Conservation (phyloP, 2,113 vertebrate species). For the Paedocypris sp. region DNA sequence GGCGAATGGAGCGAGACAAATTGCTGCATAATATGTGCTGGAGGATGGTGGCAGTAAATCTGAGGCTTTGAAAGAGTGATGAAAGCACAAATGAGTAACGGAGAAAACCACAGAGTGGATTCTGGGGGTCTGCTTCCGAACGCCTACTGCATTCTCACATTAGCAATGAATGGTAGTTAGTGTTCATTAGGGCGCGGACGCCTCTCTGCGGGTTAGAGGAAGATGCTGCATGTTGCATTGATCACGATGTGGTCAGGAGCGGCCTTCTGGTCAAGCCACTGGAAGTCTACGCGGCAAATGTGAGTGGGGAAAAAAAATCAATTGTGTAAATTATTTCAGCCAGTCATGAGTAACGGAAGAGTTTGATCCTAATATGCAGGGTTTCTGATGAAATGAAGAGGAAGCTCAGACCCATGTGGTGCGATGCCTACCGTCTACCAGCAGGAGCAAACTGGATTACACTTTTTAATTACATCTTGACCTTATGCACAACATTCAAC, state of each 20-base stretch:
- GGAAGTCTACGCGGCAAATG: neutral
- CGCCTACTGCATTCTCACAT: neutral
- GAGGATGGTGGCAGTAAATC: conserved; percentile 11
- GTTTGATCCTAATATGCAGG: too few species aligned
- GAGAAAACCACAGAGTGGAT: neutral
- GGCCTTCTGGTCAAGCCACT: neutral
- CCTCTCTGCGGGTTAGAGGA: neutral
- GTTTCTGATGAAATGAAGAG: too few species aligned
- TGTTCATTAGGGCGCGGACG: conserved; percentile 6
- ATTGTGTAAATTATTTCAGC: neutral
- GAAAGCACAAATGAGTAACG: neutral
- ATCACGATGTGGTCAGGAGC: conserved; percentile 8
- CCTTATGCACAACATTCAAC: neutral
- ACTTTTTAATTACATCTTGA: too few species aligned
- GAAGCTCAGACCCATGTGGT: too few species aligned
- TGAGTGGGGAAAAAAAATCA: conserved; percentile 7
- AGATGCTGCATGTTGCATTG: neutral
- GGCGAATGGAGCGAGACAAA: neutral
- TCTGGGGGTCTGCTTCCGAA: neutral
- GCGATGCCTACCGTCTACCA: too few species aligned
- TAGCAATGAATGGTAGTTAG: conserved; percentile 11
- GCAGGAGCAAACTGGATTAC: too few species aligned
- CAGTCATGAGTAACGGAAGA: neutral
- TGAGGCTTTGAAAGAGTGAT: conserved; percentile 2
- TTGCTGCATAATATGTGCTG: conserved; percentile 6